These are phyloP conservation scores for Apoda limacodes DNA, from an alignment of 2,888 invertebrate genomes.

Conservation along the genomic window DNA sequence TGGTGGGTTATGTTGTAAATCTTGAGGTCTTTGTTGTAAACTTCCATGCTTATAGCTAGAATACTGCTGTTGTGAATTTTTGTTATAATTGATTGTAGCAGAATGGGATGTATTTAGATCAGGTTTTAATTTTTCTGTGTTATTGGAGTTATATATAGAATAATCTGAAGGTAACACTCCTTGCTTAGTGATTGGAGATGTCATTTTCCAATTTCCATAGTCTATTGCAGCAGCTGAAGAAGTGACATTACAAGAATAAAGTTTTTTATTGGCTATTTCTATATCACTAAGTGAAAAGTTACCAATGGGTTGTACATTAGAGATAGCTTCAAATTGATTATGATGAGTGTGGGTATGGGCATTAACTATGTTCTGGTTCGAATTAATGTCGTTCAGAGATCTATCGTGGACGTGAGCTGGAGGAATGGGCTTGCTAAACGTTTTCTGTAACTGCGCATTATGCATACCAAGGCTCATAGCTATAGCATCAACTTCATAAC, in stretches of 20 bases:
- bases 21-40: conserved; percentile 38
- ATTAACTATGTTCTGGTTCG: conserved; percentile 42
- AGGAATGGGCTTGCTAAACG: conserved; percentile 34
- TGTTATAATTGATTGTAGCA: conserved; percentile 44
- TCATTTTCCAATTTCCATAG: conserved; percentile 56
- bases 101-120: conserved; percentile 31
- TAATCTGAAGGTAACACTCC: conserved; percentile 52
- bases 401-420: conserved; percentile 44
- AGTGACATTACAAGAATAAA: conserved; percentile 41
- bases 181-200: conserved; percentile 44
- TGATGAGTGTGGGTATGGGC: conserved; percentile 54
- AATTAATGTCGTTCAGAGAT: conserved; percentile 31
- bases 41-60: conserved; percentile 43
- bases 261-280: conserved; percentile 54
- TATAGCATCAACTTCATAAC: conserved; percentile 50
- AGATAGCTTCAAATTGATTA: conserved; percentile 42
- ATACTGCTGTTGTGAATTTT: conserved; percentile 47
- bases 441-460: conserved; percentile 41
- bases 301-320: conserved; percentile 35
- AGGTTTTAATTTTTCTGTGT: conserved; percentile 41
- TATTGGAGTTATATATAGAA: conserved; percentile 38
- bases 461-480: conserved; percentile 56
- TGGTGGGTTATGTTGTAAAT: conserved; percentile 42
- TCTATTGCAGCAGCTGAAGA: conserved; percentile 40
- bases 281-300: conserved; percentile 57